These are phyloP conservation scores for Cheumatopsyche charites DNA, from an alignment of 1,140 invertebrate genomes.

Conservation along the genomic window DNA sequence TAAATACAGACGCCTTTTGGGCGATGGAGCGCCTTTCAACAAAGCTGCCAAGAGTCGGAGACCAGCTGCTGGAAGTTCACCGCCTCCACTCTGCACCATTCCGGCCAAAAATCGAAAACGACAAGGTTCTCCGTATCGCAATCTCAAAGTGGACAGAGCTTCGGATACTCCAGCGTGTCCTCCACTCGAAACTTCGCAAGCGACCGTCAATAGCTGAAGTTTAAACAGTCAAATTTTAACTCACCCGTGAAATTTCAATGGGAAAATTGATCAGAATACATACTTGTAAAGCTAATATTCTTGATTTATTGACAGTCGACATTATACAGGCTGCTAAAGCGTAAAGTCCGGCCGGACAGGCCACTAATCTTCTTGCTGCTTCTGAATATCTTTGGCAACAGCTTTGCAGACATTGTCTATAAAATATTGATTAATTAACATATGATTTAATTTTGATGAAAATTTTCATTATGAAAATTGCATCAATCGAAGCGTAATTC, in stretches of 20 bases:
- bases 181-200: constrained; percentile 71
- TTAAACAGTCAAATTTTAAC: constrained; percentile 39
- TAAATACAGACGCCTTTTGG: constrained; percentile 82
- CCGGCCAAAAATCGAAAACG: constrained; percentile 89
- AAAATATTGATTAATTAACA: neutral
- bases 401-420: constrained; percentile 78
- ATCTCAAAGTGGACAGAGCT: constrained; percentile 84
- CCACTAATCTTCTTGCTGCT: constrained; percentile 73
- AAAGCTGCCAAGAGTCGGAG: constrained; percentile 86
- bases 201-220: constrained; percentile 74
- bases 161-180: constrained; percentile 87
- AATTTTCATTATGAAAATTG: neutral
- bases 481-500: neutral
- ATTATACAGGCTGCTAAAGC: constrained; percentile 86
- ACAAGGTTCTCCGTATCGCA: constrained; percentile 90
- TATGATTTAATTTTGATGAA: too few species aligned
- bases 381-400: constrained; percentile 78
- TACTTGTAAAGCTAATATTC: constrained; percentile 84
- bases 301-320: constrained; percentile 82
- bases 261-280: neutral
- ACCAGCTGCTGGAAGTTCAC: constrained; percentile 80
- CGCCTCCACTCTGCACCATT: constrained; percentile 75
- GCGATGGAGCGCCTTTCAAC: constrained; percentile 72
- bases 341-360: constrained; percentile 81
- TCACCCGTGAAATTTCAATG: constrained; percentile 25